Base-by-base conservation (phyloP, 30 jellyfish, hydroid and myxozoan genomes). In the Cassiopea andromeda region DNA sequence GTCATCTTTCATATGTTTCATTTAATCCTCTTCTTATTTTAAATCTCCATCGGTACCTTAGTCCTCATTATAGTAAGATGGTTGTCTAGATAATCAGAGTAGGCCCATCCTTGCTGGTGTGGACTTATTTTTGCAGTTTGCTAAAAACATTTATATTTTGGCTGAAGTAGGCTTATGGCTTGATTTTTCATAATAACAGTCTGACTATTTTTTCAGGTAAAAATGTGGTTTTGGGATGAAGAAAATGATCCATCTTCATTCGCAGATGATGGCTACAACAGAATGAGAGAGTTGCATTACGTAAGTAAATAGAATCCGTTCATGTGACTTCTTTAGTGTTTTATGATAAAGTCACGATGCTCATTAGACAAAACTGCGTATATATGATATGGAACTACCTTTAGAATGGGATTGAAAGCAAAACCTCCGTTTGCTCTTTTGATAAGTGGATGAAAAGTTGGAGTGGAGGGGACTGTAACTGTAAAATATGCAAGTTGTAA, bases 261-360 rank as follows among this genome's bases (percentile, higher is more conserved):
- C 61, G 90, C 94, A 48, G 85, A 81, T 13, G 94, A 87, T 73
- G 94, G 94, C 60, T 87, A 87, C 82, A 87, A 87, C 90, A 69
- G 94, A 27, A 80, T 87, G 10, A 87, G 78, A 50, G 94, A 87
- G 48, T 81, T 87, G 3, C 94, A 78, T 70, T 78, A 73, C 4
- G 94, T 87, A 72, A 69, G 93, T 73, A 46, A 4, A 64, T 2
- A 64, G 10, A 6, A 54, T 54, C 12, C 64, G 7, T 54, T 54
- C 73, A 64, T 64, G 15, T 64, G 73, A 2, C 73, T 4, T 14
- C 73, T 64, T 14, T 4, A 27, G 4, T 1, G 59, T 3, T 18
- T 19, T 77, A 3, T 0, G 7, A 49, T 16, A 7, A 12, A 18
- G 13, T 48, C 10, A 66, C 7, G 71, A 57, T 54, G 10, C 38